A percentile compares a stretch with the other conserved stretches of the same genome.
Evolutionary conservation across 1,140 invertebrate species (phyloP).

Genomic region (Tetragonula clypearis): DNA sequence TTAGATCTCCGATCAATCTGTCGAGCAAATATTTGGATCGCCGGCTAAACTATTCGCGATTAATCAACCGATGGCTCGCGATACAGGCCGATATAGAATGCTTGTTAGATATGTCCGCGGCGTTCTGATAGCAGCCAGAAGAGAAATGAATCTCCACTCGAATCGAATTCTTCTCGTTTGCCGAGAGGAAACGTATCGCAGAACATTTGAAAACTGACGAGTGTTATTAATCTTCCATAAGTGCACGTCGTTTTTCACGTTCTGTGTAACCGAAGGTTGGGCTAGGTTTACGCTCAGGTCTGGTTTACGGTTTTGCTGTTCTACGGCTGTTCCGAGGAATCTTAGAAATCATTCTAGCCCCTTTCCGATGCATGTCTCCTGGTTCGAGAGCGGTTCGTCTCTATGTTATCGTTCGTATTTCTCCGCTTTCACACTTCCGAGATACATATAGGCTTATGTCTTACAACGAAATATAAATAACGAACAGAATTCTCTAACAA

Average conservation of each 20-base stretch:
- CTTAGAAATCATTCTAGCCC: no score
- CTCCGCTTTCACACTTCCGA: no score
- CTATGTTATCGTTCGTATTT: no score
- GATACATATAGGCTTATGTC: no score
- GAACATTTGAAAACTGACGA: not conserved
- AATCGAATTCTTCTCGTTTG: not conserved
- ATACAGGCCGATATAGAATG: not conserved
- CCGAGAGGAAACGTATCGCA: not conserved
- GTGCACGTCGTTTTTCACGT: not conserved
- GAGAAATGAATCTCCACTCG: not conserved
- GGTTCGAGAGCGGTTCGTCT: no score
- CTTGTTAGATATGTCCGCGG: not conserved
- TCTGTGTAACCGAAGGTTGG: no score
- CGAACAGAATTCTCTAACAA: no score
- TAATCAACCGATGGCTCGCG: not conserved
- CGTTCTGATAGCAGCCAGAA: not conserved
- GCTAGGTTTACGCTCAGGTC: no score
- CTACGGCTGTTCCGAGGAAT: no score
- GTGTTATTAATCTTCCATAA: not conserved
- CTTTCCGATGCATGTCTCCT: no score
- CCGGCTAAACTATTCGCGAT: not conserved
- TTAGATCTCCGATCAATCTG: conserved; percentile 17
- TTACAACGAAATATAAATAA: no score
- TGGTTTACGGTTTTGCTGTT: no score
- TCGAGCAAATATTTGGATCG: conserved; percentile 34